These are phyloP conservation scores for Macrotus californicus DNA, from an alignment of 2,113 vertebrate species.

Conservation along the genomic window DNA sequence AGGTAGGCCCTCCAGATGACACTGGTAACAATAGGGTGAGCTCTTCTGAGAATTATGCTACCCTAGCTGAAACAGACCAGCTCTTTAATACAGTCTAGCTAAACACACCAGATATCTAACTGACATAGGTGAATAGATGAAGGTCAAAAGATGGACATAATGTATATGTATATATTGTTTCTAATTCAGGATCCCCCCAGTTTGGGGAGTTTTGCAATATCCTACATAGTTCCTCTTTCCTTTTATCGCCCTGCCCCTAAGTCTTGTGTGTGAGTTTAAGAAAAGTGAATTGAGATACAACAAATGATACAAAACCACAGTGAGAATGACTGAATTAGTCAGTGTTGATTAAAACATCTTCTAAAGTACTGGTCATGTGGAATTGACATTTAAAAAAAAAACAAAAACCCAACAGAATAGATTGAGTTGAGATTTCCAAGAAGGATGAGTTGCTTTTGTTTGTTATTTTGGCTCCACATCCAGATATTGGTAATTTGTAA, in stretches of 20 bases:
- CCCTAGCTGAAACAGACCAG: neutral
- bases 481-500: conserved; percentile 22
- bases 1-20: neutral
- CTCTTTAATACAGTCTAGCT: neutral
- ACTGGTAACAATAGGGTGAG: neutral
- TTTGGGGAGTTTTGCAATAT: neutral
- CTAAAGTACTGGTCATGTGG: neutral
- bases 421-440: conserved; percentile 30
- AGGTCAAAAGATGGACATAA: neutral
- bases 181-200: conserved; percentile 16
- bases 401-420: too few relatives aligned
- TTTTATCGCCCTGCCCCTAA: neutral
- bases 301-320: neutral
- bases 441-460: neutral
- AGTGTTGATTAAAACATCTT: neutral
- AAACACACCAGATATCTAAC: neutral
- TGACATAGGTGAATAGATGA: neutral
- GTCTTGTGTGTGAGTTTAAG: neutral
- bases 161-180: neutral
- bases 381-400: neutral
- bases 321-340: neutral
- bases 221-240: neutral
- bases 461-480: neutral
- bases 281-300: neutral
- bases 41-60: neutral